Base-by-base conservation (phyloP, 2,888 invertebrate species). In the Philereme transversata region DNA sequence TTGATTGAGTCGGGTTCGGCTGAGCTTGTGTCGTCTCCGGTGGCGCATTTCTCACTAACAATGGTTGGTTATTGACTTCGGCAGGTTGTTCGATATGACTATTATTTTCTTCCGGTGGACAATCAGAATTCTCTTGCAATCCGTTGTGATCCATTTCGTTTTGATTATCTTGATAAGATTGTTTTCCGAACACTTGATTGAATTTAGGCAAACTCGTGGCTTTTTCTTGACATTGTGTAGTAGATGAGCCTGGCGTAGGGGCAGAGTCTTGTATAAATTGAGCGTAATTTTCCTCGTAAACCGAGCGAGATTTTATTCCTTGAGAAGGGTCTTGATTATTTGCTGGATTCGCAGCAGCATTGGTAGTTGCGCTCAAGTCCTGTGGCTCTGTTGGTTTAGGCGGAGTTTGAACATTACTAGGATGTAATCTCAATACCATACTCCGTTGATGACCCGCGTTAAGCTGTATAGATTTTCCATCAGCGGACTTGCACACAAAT, bases 121-220 rank as follows among this genome's bases (percentile, higher is more conserved):
- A 84, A 45, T 88, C 87, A 7, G 75, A 56, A 65, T 69, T 81
- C 66, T 88, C 88, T 10, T 65, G 44, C 41, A 68, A 38, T 40
- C 55, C 60, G 4, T 61, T 62, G n/a, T 41, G 60, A 6, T 75
- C 79, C 3, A 85, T 75, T 61, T 89, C 88, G 55, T 74, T 82
- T 59, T 74, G 74, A 59, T 87, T 88, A 67, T 93, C 92, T 81
- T 90, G 94, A 77, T 93, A 96, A 48, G 95, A 94, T 49, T 95
- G 94, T 83, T 96, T 96, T 0, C 96, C 96, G 80, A 96, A 96
- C 0, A 95, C 96, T 84, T 96, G 96, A 77, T 96, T 96, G 78
- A 96, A 96, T 83, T 96, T 96, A 4, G 96, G 96, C 62, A 96
- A 85, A 56, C 93, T 91, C 7, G 93, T 92, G 5, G 87, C 79